A percentile compares a stretch with the other conserved stretches of the same genome.
Conservation (phyloP, 2,888 invertebrate genomes). For the Cataglyphis livida region DNA sequence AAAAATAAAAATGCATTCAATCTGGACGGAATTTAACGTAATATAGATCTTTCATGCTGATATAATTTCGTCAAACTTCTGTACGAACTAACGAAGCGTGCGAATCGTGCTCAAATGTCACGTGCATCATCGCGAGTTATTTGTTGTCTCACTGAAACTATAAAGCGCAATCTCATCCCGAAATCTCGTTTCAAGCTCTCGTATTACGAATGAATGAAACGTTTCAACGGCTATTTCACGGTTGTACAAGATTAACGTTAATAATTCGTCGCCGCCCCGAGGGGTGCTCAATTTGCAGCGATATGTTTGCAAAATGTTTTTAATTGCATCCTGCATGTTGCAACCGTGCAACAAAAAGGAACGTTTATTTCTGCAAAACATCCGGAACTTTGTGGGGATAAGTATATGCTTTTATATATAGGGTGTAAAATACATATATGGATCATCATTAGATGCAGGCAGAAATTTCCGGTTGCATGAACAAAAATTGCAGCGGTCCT, state of each 20-base stretch:
- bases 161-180: constrained; percentile 38
- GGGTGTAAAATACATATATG: too few relatives aligned
- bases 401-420: background rate
- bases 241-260: constrained; percentile 36
- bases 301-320: constrained; percentile 21
- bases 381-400: background rate
- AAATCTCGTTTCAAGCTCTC: constrained; percentile 47
- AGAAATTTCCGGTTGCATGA: too few relatives aligned
- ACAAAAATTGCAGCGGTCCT: too few relatives aligned
- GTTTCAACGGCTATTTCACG: constrained; percentile 23
- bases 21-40: background rate
- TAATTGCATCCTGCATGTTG: background rate
- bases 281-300: background rate
- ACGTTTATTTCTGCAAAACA: background rate
- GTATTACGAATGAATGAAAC: constrained; percentile 35
- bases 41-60: constrained; percentile 17
- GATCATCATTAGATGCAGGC: too few relatives aligned
- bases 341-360: background rate
- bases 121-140: constrained; percentile 9
- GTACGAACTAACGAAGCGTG: background rate
- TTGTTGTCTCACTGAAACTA: constrained; percentile 38
- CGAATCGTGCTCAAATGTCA: constrained; percentile 24
- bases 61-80: constrained; percentile 34
- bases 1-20: background rate
- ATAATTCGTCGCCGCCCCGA: constrained; percentile 15